These are phyloP conservation scores for Trileptium ribeirensis DNA, from an alignment of 2,888 invertebrate genomes.

Conservation along the genomic window DNA sequence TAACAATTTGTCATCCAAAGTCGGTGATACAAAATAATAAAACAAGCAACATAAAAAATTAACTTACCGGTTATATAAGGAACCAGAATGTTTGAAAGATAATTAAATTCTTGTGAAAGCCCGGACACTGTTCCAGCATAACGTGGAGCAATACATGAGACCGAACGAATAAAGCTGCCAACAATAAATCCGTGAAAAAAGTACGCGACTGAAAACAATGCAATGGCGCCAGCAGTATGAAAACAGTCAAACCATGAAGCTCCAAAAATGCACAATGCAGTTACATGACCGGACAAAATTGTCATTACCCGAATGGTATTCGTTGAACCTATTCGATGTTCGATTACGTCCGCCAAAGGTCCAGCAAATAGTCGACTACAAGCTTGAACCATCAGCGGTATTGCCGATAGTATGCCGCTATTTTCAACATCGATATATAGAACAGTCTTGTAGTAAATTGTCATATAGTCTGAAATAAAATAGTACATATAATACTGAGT, in stretches of 20 bases:
- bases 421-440: background rate
- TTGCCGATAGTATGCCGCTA: background rate
- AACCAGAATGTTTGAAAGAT: background rate
- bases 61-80: background rate
- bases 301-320: background rate
- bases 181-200: slow-evolving; percentile 5
- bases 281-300: background rate
- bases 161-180: slow-evolving; percentile 7
- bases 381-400: background rate
- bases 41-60: too few species aligned
- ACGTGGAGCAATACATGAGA: background rate
- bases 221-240: background rate
- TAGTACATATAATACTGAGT: background rate
- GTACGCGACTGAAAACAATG: background rate
- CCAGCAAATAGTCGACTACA: background rate
- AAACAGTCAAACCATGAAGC: background rate
- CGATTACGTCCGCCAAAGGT: background rate
- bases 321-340: background rate
- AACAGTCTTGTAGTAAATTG: background rate
- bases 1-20: too few species aligned
- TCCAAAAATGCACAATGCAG: background rate
- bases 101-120: background rate
- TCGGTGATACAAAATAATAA: too few species aligned
- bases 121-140: background rate
- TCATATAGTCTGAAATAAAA: background rate